Conservation (phyloP, 2,113 vertebrate genomes). For the Hippocampus guttulatus region DNA sequence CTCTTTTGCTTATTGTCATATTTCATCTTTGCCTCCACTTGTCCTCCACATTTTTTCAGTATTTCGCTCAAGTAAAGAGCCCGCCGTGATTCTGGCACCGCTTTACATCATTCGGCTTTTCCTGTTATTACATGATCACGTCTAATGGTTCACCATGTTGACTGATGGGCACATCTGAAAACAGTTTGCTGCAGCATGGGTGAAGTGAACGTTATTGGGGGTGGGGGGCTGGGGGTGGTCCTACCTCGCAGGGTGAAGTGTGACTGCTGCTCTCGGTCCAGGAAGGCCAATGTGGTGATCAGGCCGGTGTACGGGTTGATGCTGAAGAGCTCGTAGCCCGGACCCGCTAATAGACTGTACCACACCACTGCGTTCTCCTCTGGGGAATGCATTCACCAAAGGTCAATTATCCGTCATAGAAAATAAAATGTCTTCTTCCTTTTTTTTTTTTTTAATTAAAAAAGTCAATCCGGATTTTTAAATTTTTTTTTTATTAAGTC, state of each 20-base stretch:
- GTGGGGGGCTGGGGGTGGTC: not conserved
- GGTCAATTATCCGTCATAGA: not conserved
- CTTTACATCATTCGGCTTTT: conserved; percentile 31
- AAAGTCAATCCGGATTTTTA: no score
- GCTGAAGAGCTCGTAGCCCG: conserved; percentile 78
- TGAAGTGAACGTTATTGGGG: not conserved
- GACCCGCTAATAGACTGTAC: conserved; percentile 83
- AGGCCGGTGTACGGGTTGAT: conserved; percentile 79
- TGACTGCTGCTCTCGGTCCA: conserved; percentile 83
- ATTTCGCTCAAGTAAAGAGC: conserved; percentile 33
- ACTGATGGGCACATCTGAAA: conserved; percentile 59
- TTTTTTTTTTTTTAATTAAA: no score
- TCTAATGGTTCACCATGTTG: conserved; percentile 49
- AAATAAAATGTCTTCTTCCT: not conserved
- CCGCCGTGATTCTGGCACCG: conserved; percentile 26
- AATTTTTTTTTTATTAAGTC: no score
- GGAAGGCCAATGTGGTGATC: conserved; percentile 69
- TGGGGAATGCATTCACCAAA: conserved; percentile 46
- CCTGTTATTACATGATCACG: conserved; percentile 53
- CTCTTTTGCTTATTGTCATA: not conserved
- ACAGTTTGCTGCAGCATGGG: conserved; percentile 40
- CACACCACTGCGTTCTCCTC: conserved; percentile 80
- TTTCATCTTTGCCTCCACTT: conserved; percentile 13
- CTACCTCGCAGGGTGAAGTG: conserved; percentile 80
- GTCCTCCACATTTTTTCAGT: conserved; percentile 24